A percentile compares a stretch with the other conserved stretches of the same genome.
These are phyloP conservation scores for Rhombomys opimus DNA, from an alignment of 2,113 vertebrate genomes.

Conservation along the genomic window DNA sequence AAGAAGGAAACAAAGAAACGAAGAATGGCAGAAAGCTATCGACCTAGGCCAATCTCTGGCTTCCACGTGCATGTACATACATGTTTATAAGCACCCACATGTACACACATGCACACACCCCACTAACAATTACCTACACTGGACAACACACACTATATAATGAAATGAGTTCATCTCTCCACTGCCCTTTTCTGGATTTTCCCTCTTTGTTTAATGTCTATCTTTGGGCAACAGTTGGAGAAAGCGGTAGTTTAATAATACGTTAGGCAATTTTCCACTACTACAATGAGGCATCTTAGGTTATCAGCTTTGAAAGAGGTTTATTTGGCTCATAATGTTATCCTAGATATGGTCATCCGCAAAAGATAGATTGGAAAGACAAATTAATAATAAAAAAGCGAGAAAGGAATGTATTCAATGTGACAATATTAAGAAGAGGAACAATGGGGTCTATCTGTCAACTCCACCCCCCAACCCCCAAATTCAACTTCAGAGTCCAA, in stretches of 20 bases:
- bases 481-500: background rate
- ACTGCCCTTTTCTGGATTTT: background rate
- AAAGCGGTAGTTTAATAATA: background rate
- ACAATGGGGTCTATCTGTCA: background rate
- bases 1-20: too few relatives aligned
- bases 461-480: too few relatives aligned
- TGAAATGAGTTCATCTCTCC: background rate
- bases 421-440: background rate
- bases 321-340: background rate
- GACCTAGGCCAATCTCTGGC: background rate
- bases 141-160: background rate
- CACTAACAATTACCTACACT: background rate
- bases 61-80: background rate
- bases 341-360: background rate
- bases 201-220: background rate
- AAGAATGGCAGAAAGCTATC: background rate
- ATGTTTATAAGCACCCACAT: background rate
- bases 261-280: background rate
- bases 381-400: background rate
- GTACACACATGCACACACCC: background rate
- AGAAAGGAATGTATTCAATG: background rate
- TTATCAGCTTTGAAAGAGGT: background rate
- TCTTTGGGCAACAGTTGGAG: rapidly evolving
- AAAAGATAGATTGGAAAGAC: background rate
- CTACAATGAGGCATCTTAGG: background rate